Evolutionary conservation across 2,888 invertebrate species (phyloP).

Genomic region (Hyalella azteca): DNA sequence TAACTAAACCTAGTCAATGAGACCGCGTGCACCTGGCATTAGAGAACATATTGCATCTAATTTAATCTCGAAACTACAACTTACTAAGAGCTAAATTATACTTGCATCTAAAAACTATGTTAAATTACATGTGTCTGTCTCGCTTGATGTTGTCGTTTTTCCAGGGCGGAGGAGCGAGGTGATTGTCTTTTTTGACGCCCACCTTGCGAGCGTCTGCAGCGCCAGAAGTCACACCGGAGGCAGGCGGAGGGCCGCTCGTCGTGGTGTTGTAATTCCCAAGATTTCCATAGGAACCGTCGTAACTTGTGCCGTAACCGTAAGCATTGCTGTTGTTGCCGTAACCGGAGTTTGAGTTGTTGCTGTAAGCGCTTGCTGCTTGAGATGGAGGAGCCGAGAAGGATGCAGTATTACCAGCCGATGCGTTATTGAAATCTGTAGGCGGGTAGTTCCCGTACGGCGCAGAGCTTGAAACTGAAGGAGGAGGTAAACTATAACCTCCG

Average conservation of each 20-base stretch:
- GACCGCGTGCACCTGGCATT: no score
- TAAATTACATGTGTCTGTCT: constrained; percentile 1
- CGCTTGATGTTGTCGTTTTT: background rate
- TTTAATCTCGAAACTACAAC: no score
- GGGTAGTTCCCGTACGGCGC: constrained; percentile 8
- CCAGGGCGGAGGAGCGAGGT: constrained; percentile 17
- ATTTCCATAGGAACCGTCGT: background rate
- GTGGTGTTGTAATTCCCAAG: background rate
- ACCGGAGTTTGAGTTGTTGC: background rate
- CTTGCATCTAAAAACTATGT: background rate
- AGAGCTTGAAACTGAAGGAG: background rate
- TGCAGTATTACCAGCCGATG: background rate
- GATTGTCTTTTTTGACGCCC: background rate
- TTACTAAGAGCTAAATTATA: no score
- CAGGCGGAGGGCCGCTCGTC: background rate
- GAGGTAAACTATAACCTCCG: background rate
- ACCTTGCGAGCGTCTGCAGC: background rate
- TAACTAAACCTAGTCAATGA: no score
- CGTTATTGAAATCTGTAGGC: background rate
- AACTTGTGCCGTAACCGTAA: background rate
- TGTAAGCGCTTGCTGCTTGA: background rate
- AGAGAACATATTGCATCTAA: no score
- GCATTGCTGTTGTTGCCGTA: background rate
- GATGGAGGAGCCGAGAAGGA: background rate
- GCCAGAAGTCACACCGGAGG: background rate